Percentiles rank a stretch among this genome's conserved stretches.
phyloP scores from a whole-genome alignment of 2,797 vertebrate genomes.

The Darevskia mixta region DNA sequence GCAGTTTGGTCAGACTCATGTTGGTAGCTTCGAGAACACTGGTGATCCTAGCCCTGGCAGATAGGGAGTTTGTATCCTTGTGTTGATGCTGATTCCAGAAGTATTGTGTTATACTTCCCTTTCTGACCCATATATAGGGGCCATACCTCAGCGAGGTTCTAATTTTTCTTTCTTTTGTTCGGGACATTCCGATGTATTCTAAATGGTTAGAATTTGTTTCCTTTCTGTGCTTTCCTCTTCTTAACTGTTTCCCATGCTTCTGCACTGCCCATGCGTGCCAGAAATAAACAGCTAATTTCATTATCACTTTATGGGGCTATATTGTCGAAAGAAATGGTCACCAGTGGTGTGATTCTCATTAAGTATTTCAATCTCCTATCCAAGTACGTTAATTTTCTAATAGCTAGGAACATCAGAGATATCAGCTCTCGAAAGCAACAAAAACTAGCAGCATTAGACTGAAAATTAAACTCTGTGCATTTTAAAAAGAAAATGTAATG shows the following conservation, averaged over 20 bases:
- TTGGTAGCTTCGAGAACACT: too few relatives aligned
- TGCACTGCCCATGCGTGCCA: background rate
- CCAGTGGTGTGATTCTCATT: conserved; percentile 31
- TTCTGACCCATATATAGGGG: background rate
- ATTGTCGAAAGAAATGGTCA: background rate
- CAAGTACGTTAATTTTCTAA: conserved; percentile 30
- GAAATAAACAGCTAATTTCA: conserved; percentile 20
- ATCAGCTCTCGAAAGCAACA: conserved; percentile 29
- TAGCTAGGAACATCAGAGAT: conserved; percentile 10
- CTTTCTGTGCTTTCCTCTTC: background rate
- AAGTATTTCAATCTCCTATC: conserved; percentile 30
- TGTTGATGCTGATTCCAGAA: background rate
- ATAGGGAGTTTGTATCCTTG: background rate
- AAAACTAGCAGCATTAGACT: background rate
- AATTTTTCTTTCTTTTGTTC: background rate
- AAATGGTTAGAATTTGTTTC: conserved; percentile 17
- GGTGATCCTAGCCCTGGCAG: too few relatives aligned
- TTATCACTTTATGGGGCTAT: conserved; percentile 22
- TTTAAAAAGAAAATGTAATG: background rate
- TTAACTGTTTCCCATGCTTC: background rate
- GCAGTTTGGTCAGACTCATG: too few relatives aligned
- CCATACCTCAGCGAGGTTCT: background rate
- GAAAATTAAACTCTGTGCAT: background rate
- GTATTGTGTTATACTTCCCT: background rate
- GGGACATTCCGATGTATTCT: background rate